These are phyloP conservation scores for Agrenia bidenticulata DNA, from an alignment of 2,888 invertebrate species.

Conservation along the genomic window DNA sequence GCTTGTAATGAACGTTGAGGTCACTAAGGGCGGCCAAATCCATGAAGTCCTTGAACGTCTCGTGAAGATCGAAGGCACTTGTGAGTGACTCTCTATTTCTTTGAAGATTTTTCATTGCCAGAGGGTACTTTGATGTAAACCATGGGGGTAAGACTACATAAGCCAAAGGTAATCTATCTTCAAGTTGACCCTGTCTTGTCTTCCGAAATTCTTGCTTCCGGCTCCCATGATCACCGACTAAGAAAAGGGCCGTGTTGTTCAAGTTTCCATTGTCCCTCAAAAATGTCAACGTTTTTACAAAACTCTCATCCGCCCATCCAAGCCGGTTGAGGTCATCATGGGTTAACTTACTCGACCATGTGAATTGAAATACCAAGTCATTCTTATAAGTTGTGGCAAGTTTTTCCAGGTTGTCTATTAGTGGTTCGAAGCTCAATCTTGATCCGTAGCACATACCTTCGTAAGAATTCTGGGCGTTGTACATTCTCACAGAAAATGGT, in stretches of 20 bases:
- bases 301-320: conserved; percentile 57
- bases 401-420: conserved; percentile 70
- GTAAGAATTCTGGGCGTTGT: conserved; percentile 57
- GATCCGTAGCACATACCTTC: conserved; percentile 60
- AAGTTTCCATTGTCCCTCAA: conserved; percentile 53
- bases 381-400: conserved; percentile 64
- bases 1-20: neutral
- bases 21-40: conserved; percentile 24
- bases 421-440: conserved; percentile 67
- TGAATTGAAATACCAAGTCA: conserved; percentile 62
- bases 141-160: conserved; percentile 72
- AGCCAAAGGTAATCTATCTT: conserved; percentile 56
- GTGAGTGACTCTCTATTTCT: conserved; percentile 61
- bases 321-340: conserved; percentile 83
- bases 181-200: conserved; percentile 56
- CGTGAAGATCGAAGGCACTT: conserved; percentile 80
- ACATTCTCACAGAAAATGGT: conserved; percentile 52
- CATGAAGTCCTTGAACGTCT: conserved; percentile 72
- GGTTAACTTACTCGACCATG: conserved; percentile 79
- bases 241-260: conserved; percentile 53
- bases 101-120: conserved; percentile 66
- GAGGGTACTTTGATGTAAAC: conserved; percentile 47
- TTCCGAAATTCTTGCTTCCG: conserved; percentile 60
- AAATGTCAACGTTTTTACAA: conserved; percentile 54
- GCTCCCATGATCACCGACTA: conserved; percentile 58